A percentile compares a stretch with the other conserved stretches of the same genome.
phyloP scores from a whole-genome alignment of 2,888 invertebrate genomes.

The Andrena flavipes region DNA sequence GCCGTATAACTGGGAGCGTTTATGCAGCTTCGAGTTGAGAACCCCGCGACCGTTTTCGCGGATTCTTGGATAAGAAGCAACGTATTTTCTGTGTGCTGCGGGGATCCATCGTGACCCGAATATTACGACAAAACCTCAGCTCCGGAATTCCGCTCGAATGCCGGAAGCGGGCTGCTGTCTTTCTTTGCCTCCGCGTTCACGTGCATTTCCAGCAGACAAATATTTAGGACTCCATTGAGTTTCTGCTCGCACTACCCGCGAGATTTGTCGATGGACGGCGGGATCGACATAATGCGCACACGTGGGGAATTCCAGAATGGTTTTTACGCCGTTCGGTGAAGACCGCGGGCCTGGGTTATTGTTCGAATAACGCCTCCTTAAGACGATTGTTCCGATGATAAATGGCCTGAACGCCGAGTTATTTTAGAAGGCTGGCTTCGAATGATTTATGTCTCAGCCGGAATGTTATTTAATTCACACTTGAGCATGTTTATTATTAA shows the following conservation, averaged over 20 bases:
- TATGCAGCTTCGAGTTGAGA: slow-evolving; percentile 32
- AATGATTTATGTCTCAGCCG: too few species aligned
- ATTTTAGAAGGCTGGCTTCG: too few species aligned
- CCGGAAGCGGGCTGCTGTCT: slow-evolving; percentile 47
- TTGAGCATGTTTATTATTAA: too few species aligned
- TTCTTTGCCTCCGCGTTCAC: slow-evolving; percentile 12
- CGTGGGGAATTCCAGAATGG: neutral
- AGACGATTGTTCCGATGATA: neutral
- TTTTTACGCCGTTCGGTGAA: neutral
- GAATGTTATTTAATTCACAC: too few species aligned
- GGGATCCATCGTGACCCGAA: slow-evolving; percentile 54
- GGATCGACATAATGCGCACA: neutral
- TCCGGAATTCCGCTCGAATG: slow-evolving; percentile 56
- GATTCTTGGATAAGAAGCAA: slow-evolving; percentile 55
- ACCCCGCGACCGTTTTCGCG: slow-evolving; percentile 33
- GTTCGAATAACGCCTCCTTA: too few species aligned
- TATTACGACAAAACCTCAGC: slow-evolving; percentile 57
- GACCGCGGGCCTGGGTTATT: too few species aligned
- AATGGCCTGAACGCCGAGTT: too few species aligned
- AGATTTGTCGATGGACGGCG: neutral
- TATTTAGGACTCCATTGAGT: slow-evolving; percentile 40
- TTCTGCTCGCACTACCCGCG: neutral
- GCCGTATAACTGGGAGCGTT: slow-evolving; percentile 40
- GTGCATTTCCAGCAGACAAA: slow-evolving; percentile 30
- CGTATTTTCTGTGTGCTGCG: slow-evolving; percentile 48